Evolutionary conservation across 1,140 invertebrate genomes (phyloP).

Genomic region (Watersipora subatra): DNA sequence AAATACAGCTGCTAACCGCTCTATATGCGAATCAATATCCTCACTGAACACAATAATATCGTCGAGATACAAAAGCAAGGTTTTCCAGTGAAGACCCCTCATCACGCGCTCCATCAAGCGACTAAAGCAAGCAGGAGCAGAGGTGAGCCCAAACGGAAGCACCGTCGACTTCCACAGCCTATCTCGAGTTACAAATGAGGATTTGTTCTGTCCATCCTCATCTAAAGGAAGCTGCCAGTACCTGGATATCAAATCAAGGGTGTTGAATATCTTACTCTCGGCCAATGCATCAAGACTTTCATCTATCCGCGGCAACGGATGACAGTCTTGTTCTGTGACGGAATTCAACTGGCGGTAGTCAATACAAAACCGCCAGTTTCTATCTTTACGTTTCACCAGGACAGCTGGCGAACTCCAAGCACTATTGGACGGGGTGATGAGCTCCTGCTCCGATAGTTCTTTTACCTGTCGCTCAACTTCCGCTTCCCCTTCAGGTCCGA

Average conservation of each 20-base stretch:
- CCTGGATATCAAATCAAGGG: constrained; percentile 4
- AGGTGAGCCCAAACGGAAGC: constrained; percentile 15
- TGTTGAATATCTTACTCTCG: not conserved
- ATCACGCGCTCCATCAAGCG: constrained; percentile 14
- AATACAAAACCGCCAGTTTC: constrained; percentile 16
- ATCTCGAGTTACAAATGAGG: constrained; percentile 4
- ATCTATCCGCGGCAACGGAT: constrained; percentile 6
- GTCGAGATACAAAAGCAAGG: constrained; percentile 6
- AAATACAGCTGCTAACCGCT: constrained; percentile 1
- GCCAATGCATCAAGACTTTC: not conserved
- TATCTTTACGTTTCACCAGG: constrained; percentile 43
- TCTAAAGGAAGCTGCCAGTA: constrained; percentile 1
- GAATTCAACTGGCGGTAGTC: constrained; percentile 10
- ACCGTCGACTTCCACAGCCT: constrained; percentile 1
- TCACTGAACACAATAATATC: constrained; percentile 10
- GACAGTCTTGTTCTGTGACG: not conserved
- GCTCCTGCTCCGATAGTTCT: not conserved
- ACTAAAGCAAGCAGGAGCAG: constrained; percentile 12
- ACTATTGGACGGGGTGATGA: constrained; percentile 18
- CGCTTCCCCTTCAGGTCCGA: not conserved
- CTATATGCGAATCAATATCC: constrained; percentile 13
- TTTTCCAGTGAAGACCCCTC: constrained; percentile 5
- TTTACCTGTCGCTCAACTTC: constrained; percentile 8
- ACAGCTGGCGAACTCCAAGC: constrained; percentile 43
- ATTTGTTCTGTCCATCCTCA: not conserved